These are phyloP conservation scores for Euura lappo DNA, from an alignment of 1,140 invertebrate genomes.

Conservation along the genomic window DNA sequence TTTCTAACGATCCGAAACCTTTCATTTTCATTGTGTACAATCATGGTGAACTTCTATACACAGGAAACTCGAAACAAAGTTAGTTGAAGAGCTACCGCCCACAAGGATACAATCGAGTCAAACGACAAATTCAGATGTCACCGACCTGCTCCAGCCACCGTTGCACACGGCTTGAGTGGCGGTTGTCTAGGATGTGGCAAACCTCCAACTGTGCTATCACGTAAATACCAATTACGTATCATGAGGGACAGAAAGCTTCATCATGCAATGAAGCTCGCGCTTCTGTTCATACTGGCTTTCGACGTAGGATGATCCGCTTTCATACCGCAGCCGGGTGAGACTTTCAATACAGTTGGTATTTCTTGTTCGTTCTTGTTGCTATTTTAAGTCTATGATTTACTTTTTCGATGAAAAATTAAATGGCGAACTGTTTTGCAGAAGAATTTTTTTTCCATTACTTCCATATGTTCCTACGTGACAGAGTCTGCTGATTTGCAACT, in stretches of 20 bases:
- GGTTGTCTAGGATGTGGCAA: not conserved
- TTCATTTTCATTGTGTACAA: too few relatives aligned
- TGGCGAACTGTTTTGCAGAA: not conserved
- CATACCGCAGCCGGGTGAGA: not conserved
- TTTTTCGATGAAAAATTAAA: not conserved
- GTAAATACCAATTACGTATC: not conserved
- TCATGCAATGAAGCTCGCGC: not conserved
- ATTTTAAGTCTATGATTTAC: not conserved
- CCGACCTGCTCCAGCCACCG: not conserved
- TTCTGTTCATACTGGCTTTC: not conserved
- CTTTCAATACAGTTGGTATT: not conserved
- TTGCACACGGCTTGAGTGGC: not conserved
- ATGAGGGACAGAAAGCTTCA: not conserved
- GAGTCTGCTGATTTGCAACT: too few relatives aligned
- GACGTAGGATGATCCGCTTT: not conserved
- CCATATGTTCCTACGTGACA: too few relatives aligned
- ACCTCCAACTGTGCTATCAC: not conserved
- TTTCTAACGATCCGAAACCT: too few relatives aligned
- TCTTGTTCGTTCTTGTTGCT: not conserved
- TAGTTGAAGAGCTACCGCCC: too few relatives aligned
- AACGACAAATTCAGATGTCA: constrained; percentile 1
- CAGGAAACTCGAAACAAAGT: too few relatives aligned
- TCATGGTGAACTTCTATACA: too few relatives aligned
- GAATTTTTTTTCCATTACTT: too few relatives aligned
- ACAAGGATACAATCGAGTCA: not conserved